These are phyloP conservation scores for Clarias batrachus DNA, from an alignment of 2,113 vertebrate species.

Conservation along the genomic window DNA sequence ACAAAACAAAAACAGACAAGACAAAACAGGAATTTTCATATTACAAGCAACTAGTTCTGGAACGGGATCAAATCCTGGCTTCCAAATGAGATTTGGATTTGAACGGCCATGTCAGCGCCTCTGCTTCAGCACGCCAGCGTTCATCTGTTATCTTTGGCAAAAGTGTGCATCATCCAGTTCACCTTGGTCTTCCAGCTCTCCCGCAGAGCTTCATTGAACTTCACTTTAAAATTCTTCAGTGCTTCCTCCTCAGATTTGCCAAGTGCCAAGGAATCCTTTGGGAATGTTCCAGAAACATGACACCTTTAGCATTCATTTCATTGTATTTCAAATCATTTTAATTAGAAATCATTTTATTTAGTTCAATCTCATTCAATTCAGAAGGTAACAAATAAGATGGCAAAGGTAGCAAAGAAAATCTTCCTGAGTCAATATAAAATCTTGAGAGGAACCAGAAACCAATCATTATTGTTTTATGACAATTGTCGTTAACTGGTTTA, in stretches of 20 bases:
- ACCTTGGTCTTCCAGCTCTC: conserved; percentile 99
- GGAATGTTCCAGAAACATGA: conserved; percentile 17
- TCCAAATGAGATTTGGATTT: conserved; percentile 7
- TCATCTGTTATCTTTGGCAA: conserved; percentile 94
- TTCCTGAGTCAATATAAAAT: background rate
- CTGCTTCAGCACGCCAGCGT: conserved; percentile 46
- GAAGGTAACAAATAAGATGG: background rate
- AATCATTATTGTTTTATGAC: background rate
- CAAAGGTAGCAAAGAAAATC: background rate
- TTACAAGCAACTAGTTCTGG: conserved; percentile 6
- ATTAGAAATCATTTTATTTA: background rate
- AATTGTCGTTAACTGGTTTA: background rate
- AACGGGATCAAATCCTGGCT: conserved; percentile 19
- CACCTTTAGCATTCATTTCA: background rate
- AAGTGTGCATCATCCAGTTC: conserved; percentile 97
- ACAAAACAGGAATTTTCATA: conserved; percentile 7
- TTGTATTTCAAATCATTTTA: background rate
- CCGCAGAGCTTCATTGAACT: conserved; percentile 93
- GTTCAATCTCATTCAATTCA: background rate
- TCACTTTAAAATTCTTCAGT: conserved; percentile 93
- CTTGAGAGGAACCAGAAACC: background rate
- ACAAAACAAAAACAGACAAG: background rate
- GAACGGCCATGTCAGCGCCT: conserved; percentile 20
- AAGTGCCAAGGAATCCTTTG: conserved; percentile 90
- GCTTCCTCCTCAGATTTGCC: conserved; percentile 94